Conservation (phyloP, 2,113 vertebrate genomes). For the Brachirus orientalis region DNA sequence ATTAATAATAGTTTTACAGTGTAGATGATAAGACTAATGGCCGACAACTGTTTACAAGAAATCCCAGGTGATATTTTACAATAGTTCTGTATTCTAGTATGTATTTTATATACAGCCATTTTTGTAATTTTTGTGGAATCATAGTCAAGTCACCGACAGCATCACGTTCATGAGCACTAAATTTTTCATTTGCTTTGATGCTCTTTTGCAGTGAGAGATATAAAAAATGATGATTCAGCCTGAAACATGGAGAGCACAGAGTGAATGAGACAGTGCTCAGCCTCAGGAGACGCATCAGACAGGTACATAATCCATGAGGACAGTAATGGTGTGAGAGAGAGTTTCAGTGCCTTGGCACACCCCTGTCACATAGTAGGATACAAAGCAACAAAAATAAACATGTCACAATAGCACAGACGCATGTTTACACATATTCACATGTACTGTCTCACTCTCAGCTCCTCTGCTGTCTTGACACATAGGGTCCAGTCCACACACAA, state of each 20-base stretch:
- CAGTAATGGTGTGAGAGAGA: not conserved
- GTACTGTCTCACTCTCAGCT: slow-evolving; percentile 34
- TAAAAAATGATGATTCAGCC: not conserved
- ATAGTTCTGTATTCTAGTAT: too few relatives aligned
- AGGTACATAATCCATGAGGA: not conserved
- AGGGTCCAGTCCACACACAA: slow-evolving; percentile 29
- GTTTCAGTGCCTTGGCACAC: not conserved
- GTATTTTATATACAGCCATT: too few relatives aligned
- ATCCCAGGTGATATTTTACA: too few relatives aligned
- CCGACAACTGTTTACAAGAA: too few relatives aligned
- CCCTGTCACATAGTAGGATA: not conserved
- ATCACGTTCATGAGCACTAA: not conserved
- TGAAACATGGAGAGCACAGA: too few relatives aligned
- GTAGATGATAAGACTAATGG: too few relatives aligned
- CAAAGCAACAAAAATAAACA: not conserved
- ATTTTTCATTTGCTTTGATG: not conserved
- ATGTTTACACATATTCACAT: slow-evolving; percentile 34
- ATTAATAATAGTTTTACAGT: too few relatives aligned
- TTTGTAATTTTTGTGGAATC: not conserved
- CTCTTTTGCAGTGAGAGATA: not conserved
- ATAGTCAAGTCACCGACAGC: not conserved
- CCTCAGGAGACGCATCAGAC: not conserved
- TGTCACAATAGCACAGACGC: slow-evolving; percentile 15
- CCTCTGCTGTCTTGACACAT: slow-evolving; percentile 46
- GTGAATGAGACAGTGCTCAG: too few relatives aligned